Base-by-base conservation (phyloP, 2,113 vertebrate species). In the Tetraodon nigroviridis region DNA sequence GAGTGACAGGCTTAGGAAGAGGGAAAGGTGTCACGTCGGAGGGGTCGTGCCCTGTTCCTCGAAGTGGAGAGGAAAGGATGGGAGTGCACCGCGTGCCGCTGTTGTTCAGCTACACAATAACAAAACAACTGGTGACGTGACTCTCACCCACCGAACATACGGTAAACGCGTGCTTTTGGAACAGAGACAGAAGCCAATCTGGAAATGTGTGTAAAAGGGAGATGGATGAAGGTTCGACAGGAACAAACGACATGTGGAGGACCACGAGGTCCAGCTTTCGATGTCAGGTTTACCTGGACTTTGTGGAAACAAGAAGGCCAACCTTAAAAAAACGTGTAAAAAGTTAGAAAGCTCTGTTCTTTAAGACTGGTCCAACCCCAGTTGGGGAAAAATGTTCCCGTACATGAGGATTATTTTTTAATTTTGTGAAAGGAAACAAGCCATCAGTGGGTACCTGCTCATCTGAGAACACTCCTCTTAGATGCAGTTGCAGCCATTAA, bases 51-150 rank as follows among this genome's bases (percentile, higher is more conserved):
- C 69, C 60, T 75, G 70, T 84, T 89, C 77, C 71, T 86, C 56
- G 68, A 84, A 81, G 82, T 24, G 58, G 55, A 80, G 70, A 86
- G 83, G 84, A 88, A 89, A 80, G 82, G 69, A 69, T 58, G 37
- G 70, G 73, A 76, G 81, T 73, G 62, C 62, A 60, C 66, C 68
- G 59, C 76, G 55, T 22, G 44, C 46, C 55, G 50, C 54, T 27
- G 59, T 42, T 29, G 49, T 67, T 71, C 49, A 41, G 62, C 51
- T 4, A 60, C 51, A 82, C 71, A 83, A 86, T 77, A 82, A 79
- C 70, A 82, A 67, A 77, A 73, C 58, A 66, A 66, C 55, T 41
- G 32, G 60, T 78, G 73, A 85, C 61, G 69, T 61, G 62, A 46
- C 16, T 57, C 49, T 66, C 52, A 64, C 73, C 75, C 63, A 75